Conservation (phyloP, 2,888 invertebrate genomes). For the Lissocephala sabroskyi region DNA sequence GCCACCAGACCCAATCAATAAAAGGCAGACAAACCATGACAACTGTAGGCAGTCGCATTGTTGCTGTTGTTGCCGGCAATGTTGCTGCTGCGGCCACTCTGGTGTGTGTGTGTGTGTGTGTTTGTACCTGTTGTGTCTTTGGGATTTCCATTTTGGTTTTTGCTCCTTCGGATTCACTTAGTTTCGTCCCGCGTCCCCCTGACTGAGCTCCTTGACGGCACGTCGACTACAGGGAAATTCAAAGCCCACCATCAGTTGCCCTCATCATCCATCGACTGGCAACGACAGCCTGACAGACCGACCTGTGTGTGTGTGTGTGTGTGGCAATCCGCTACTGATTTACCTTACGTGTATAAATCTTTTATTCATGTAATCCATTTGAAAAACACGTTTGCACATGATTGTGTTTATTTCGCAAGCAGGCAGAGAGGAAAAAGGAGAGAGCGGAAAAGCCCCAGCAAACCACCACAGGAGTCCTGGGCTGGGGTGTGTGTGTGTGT, state of each 20-base stretch:
- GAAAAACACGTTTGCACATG: slow-evolving; percentile 65
- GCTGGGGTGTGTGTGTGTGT: slow-evolving; percentile 13
- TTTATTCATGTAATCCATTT: slow-evolving; percentile 65
- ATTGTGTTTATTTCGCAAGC: slow-evolving; percentile 59
- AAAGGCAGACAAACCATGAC: slow-evolving; percentile 8
- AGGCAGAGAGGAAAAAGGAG: too few relatives aligned
- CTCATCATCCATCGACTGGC: slow-evolving; percentile 2
- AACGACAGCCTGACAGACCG: slow-evolving; percentile 4
- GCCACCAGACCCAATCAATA: slow-evolving; percentile 50
- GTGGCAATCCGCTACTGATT: slow-evolving; percentile 62
- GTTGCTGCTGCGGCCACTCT: too few relatives aligned
- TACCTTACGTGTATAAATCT: slow-evolving; percentile 63
- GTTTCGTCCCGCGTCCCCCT: too few relatives aligned
- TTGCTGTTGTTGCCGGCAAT: too few relatives aligned
- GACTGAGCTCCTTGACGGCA: too few relatives aligned
- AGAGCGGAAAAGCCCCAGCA: too few relatives aligned
- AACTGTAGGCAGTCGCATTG: too few relatives aligned
- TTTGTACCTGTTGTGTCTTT: slow-evolving; percentile 22
- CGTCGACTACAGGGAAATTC: background rate
- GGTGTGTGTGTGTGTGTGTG: slow-evolving; percentile 19
- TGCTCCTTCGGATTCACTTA: background rate
- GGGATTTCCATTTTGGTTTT: background rate
- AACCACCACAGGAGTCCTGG: too few relatives aligned
- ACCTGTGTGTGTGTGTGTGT: background rate
- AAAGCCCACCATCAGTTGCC: background rate